A percentile compares a stretch with the other conserved stretches of the same genome.
Evolutionary conservation across 2,797 vertebrate species (phyloP).

Genomic region (Psittacula derbiana): DNA sequence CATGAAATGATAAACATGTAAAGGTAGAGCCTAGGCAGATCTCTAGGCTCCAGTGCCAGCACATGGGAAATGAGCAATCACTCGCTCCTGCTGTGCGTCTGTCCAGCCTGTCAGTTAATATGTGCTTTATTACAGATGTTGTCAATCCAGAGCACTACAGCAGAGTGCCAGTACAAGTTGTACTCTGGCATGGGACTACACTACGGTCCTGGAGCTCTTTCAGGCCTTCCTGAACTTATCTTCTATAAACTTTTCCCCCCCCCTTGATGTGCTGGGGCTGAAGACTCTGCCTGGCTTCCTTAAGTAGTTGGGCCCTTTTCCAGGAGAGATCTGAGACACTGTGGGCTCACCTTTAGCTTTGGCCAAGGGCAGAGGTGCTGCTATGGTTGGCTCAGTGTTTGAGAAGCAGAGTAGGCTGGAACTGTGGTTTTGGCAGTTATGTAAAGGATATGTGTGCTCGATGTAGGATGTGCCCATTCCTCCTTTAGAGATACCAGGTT

Average conservation of each 20-base stretch:
- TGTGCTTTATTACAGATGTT: background rate
- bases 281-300: background rate
- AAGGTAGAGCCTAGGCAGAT: background rate
- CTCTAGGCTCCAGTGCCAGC: background rate
- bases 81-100: background rate
- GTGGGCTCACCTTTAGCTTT: slow-evolving; percentile 6
- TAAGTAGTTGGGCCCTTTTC: background rate
- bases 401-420: background rate
- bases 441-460: background rate
- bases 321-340: background rate
- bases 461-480: background rate
- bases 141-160: background rate
- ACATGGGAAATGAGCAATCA: background rate
- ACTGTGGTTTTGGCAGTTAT: background rate
- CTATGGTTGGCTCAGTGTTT: background rate
- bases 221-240: background rate
- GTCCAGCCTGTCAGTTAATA: background rate
- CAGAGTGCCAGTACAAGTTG: background rate
- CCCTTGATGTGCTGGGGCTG: background rate
- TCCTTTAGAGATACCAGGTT: background rate
- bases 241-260: background rate
- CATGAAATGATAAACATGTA: background rate
- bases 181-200: background rate
- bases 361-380: background rate
- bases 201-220: background rate